Percentiles rank a stretch among this genome's conserved stretches.
Evolutionary conservation across 2,797 vertebrate species (phyloP).

Genomic region (Pelobates cultripes): DNA sequence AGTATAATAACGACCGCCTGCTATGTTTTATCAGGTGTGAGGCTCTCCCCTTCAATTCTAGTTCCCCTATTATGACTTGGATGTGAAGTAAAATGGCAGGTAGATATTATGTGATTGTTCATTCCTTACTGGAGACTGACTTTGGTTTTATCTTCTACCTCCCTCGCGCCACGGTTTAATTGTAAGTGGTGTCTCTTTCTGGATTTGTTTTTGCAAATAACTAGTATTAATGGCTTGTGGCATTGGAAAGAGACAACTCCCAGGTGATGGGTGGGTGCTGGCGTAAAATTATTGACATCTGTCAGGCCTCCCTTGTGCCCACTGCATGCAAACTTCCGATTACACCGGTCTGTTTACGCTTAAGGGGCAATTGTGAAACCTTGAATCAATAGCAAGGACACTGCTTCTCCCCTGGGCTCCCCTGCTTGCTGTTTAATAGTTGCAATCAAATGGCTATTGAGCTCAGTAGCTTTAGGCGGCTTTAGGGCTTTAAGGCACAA

Average conservation of each 20-base stretch:
- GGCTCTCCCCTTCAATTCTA: too few species aligned
- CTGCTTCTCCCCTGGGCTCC: conserved; percentile 40
- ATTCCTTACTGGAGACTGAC: not conserved
- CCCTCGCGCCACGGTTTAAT: conserved; percentile 11
- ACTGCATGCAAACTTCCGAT: conserved; percentile 43
- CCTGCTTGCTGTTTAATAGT: conserved; percentile 47
- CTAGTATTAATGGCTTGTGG: conserved; percentile 39
- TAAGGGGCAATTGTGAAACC: conserved; percentile 54
- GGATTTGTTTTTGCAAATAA: conserved; percentile 54
- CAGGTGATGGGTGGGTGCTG: conserved; percentile 49
- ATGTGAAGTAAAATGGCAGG: too few species aligned
- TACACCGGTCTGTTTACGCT: conserved; percentile 49
- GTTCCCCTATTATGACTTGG: too few species aligned
- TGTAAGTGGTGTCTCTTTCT: conserved; percentile 17
- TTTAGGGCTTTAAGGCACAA: conserved; percentile 9
- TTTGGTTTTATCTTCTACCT: not conserved
- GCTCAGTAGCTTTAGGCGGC: conserved; percentile 8
- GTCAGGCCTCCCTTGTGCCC: conserved; percentile 51
- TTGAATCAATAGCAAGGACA: conserved; percentile 54
- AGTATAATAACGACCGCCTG: too few species aligned
- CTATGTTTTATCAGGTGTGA: too few species aligned
- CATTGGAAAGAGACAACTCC: conserved; percentile 35
- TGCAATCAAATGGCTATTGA: conserved; percentile 48
- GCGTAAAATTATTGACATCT: conserved; percentile 53
- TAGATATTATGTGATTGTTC: too few species aligned